Percentiles rank a stretch among this genome's conserved stretches.
These are phyloP conservation scores for Clarias laeviceps DNA, from an alignment of 2,797 vertebrate genomes.

Conservation along the genomic window DNA sequence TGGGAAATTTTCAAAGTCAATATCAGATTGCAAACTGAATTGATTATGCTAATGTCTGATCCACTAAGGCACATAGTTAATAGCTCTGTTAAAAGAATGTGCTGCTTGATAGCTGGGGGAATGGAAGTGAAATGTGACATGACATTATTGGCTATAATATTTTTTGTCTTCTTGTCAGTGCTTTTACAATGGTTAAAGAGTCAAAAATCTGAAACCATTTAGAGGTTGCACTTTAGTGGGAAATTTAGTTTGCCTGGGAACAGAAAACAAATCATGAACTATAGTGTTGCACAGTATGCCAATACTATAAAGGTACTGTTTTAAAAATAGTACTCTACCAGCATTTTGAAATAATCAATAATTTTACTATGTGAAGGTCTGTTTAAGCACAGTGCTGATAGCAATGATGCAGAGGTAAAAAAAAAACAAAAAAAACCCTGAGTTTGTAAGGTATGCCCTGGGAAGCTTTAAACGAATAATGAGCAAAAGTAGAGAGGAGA, in stretches of 20 bases:
- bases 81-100: not conserved
- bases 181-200: not conserved
- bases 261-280: not conserved
- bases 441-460: no score
- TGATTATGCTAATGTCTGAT: slow-evolving; percentile 21
- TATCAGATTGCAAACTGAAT: slow-evolving; percentile 14
- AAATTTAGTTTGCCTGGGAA: no score
- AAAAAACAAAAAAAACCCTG: no score
- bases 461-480: no score
- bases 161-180: not conserved
- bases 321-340: no score
- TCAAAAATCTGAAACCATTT: not conserved
- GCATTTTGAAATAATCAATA: no score
- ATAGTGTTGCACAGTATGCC: not conserved
- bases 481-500: no score
- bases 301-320: no score
- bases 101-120: not conserved
- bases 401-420: no score
- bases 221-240: not conserved
- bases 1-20: not conserved
- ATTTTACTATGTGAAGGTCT: no score
- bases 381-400: no score
- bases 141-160: not conserved
- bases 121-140: not conserved
- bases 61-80: not conserved